Evolutionary conservation across 2,888 invertebrate species (phyloP), one percentile per base, ranked within the genome.

Genomic region (Diarsia dahlii): DNA sequence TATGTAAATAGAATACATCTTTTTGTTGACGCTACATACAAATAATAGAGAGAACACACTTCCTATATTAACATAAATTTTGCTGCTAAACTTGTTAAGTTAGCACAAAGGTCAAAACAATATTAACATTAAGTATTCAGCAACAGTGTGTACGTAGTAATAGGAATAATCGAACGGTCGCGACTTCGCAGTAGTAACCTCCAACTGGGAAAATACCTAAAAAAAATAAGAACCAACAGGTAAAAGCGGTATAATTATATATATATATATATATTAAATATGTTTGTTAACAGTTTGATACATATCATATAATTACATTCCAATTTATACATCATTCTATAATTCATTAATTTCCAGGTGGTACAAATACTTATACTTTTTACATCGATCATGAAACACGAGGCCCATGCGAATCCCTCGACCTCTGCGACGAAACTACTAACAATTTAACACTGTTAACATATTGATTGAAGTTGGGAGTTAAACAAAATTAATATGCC

Each of bases 121-220:
- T 84, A 84, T 84, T 79, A 78, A 85, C 89, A 88, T 74, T 68
- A 81, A 79, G 80, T 85, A 70, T 50, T 74, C 46, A 66, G 34
- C 58, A 71, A 58, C 46, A 46, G 63, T 39, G 52, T 56, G 39
- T 48, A 45, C 6, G 18, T 63, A 18, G 39, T 8, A 39, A 39
- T 39, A 39, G 9, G 45, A 63, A 48, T 39, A 18, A 9, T 45
- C 56, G 62, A 67, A 74, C 34, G 71, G 46, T 73, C 83, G 70
- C 39, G 84, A 85, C 72, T 76, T 67, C 80, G 60, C 76, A 60
- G 48, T 34, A 64, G 46, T 67, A 70, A 82, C 48, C 48, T 70
- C 34, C 46, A 73, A 62, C 23, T 77, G 63, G 65, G 62, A 71
- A 65, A 50, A 60, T 45, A 67, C 67, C 54, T 71, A 71, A 68